A percentile compares a stretch with the other conserved stretches of the same genome.
Evolutionary conservation across 1,140 invertebrate species (phyloP).

Genomic region (Diorhabda sublineata): DNA sequence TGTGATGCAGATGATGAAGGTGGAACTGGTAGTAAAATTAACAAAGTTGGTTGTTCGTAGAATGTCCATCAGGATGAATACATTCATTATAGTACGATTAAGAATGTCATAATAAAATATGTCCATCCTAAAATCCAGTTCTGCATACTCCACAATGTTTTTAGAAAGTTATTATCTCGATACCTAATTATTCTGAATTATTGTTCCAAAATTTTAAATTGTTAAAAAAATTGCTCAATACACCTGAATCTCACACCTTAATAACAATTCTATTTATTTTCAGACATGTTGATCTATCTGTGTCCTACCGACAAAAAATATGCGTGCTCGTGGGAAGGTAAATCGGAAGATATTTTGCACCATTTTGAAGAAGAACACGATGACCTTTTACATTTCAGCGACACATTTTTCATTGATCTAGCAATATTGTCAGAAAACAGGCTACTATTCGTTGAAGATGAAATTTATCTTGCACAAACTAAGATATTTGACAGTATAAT

Average conservation of each 20-base stretch:
- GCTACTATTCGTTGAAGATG: slow-evolving; percentile 30
- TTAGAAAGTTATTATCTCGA: too few relatives aligned
- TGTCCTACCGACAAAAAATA: slow-evolving; percentile 38
- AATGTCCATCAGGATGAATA: too few relatives aligned
- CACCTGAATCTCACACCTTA: neutral
- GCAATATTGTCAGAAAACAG: slow-evolving; percentile 31
- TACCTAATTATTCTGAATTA: too few relatives aligned
- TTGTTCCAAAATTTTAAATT: too few relatives aligned
- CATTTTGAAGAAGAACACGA: slow-evolving; percentile 39
- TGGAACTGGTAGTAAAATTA: too few relatives aligned
- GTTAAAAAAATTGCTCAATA: too few relatives aligned
- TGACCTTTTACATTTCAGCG: slow-evolving; percentile 30
- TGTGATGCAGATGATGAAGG: too few relatives aligned
- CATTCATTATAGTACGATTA: too few relatives aligned
- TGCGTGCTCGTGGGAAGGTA: slow-evolving; percentile 38
- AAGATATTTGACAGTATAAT: slow-evolving; percentile 23
- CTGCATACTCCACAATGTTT: too few relatives aligned
- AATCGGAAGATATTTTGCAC: slow-evolving; percentile 33
- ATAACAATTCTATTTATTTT: slow-evolving; percentile 18
- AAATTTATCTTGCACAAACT: slow-evolving; percentile 39
- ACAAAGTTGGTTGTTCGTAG: too few relatives aligned
- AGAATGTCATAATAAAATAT: too few relatives aligned
- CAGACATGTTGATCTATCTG: slow-evolving; percentile 33
- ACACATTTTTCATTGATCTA: slow-evolving; percentile 28
- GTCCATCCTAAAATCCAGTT: too few relatives aligned